phyloP scores from a whole-genome alignment of 64 coral and sea anemone genomes.

The Trachythela sp. region DNA sequence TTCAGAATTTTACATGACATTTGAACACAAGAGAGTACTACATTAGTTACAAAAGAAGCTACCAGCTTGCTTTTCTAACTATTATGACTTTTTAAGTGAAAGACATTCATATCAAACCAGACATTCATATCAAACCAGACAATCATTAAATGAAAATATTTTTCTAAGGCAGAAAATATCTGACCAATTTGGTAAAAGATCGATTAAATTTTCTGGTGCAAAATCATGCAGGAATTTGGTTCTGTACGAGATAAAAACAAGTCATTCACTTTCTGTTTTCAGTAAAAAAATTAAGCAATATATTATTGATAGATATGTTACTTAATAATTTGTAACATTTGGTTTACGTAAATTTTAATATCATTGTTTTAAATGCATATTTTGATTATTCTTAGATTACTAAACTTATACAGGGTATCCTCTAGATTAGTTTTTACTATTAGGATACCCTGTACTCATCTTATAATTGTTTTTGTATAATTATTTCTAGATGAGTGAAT shows the following conservation, averaged over 20 bases:
- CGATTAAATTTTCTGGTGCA: background rate
- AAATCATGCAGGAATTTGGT: conserved; percentile 23
- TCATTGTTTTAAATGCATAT: background rate
- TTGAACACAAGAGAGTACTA: no score
- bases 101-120: no score
- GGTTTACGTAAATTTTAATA: background rate
- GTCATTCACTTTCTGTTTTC: background rate
- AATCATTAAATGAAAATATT: background rate
- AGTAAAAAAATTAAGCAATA: background rate
- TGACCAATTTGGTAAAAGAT: conserved; percentile 21
- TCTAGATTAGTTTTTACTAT: conserved; percentile 34
- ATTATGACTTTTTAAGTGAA: conserved; percentile 21
- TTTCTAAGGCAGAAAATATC: background rate
- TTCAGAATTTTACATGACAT: no score
- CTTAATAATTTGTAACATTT: conserved; percentile 22
- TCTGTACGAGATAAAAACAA: conserved; percentile 23
- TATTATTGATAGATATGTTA: conserved; percentile 10
- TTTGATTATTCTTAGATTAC: background rate
- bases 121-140: conserved; percentile 2
- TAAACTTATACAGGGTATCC: background rate
- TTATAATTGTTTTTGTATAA: no score
- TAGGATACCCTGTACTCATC: background rate
- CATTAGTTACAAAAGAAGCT: background rate
- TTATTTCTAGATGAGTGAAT: no score
- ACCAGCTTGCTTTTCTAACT: conserved; percentile 27